Conservation (phyloP, 1,140 invertebrate genomes). For the Plectus sambesii region DNA sequence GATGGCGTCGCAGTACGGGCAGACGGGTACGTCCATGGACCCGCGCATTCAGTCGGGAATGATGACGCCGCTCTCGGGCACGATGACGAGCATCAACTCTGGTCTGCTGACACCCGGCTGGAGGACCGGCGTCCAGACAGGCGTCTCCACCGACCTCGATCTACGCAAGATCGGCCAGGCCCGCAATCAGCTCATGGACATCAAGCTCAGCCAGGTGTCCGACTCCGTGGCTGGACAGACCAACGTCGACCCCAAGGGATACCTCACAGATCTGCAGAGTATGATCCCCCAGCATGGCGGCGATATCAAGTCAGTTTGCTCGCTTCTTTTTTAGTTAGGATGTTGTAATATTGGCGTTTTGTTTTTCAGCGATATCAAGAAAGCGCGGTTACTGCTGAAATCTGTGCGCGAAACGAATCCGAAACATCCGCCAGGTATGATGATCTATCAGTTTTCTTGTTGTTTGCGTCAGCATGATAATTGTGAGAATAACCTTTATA, state of each 20-base stretch:
- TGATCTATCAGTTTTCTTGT: not conserved
- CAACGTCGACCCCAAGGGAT: slow-evolving; percentile 97
- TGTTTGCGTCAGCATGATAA: too few species aligned
- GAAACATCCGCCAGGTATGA: slow-evolving; percentile 71
- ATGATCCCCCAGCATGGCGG: slow-evolving; percentile 97
- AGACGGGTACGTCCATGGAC: slow-evolving; percentile 68
- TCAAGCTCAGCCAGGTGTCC: slow-evolving; percentile 86
- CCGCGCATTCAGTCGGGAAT: slow-evolving; percentile 48
- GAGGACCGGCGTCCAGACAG: slow-evolving; percentile 32
- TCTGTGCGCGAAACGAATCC: slow-evolving; percentile 97
- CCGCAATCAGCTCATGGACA: slow-evolving; percentile 97
- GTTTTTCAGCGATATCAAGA: slow-evolving; percentile 99
- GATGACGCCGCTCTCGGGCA: slow-evolving; percentile 46
- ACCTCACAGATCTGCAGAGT: slow-evolving; percentile 91
- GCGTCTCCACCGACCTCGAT: slow-evolving; percentile 65
- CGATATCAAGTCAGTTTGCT: too few species aligned
- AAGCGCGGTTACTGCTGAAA: slow-evolving; percentile 85
- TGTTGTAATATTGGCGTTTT: too few species aligned
- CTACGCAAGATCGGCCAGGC: slow-evolving; percentile 97
- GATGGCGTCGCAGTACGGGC: slow-evolving; percentile 64
- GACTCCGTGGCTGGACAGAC: slow-evolving; percentile 98
- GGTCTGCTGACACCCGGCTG: slow-evolving; percentile 62
- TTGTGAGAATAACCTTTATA: too few species aligned
- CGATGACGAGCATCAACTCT: slow-evolving; percentile 22
- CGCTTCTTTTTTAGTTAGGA: too few species aligned